Conservation (phyloP, 2,113 vertebrate genomes). For the Lamprologus tigripictilis region DNA sequence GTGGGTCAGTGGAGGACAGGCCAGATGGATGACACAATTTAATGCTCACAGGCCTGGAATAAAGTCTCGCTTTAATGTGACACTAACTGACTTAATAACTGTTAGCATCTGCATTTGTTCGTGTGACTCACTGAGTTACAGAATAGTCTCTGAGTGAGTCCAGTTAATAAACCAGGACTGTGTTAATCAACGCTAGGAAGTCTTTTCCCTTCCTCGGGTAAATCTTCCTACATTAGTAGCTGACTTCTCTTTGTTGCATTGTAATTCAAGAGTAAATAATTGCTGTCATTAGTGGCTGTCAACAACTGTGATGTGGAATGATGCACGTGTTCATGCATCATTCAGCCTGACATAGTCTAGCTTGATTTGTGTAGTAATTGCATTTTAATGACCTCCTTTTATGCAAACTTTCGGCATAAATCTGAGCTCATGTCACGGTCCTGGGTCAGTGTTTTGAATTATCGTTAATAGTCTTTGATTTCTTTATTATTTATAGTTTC, state of each 20-base stretch:
- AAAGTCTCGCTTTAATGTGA: not conserved
- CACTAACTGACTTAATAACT: not conserved
- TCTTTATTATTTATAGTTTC: not conserved
- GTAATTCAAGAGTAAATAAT: constrained; percentile 4
- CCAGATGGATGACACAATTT: constrained; percentile 74
- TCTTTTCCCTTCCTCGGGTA: not conserved
- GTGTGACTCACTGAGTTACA: not conserved
- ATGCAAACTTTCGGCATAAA: constrained; percentile 71
- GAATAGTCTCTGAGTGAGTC: not conserved
- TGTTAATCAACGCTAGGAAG: not conserved
- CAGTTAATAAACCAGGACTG: not conserved
- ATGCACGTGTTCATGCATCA: not conserved
- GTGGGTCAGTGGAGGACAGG: constrained; percentile 74
- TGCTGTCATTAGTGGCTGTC: constrained; percentile 13
- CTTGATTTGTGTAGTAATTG: constrained; percentile 63
- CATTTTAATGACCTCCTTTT: constrained; percentile 76
- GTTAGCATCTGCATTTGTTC: not conserved
- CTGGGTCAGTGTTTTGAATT: not conserved
- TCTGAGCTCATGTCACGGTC: constrained; percentile 27
- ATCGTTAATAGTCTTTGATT: not conserved
- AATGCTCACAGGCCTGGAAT: not conserved
- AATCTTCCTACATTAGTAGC: not conserved
- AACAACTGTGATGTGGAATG: constrained; percentile 1
- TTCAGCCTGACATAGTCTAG: not conserved
- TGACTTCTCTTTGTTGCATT: not conserved